These are phyloP conservation scores for Campoletis sonorensis DNA, from an alignment of 1,140 invertebrate species.

Conservation along the genomic window DNA sequence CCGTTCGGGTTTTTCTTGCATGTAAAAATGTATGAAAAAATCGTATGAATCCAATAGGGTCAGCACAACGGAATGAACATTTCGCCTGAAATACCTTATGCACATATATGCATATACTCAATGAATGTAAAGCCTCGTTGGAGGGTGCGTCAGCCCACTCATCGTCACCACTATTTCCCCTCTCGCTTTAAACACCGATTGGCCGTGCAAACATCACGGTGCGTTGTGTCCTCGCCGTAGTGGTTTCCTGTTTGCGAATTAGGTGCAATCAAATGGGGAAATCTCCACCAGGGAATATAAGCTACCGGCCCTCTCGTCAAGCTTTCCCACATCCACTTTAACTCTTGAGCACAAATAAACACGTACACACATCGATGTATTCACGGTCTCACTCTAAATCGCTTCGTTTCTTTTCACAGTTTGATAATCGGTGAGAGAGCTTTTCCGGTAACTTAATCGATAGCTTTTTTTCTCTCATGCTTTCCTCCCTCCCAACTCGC, in stretches of 20 bases:
- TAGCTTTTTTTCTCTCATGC: not conserved
- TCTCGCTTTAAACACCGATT: slow-evolving; percentile 51
- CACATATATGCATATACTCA: not conserved
- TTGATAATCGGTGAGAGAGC: not conserved
- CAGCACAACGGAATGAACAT: too few relatives aligned
- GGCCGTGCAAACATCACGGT: slow-evolving; percentile 55
- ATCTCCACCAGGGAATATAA: slow-evolving; percentile 64
- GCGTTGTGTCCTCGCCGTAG: slow-evolving; percentile 47
- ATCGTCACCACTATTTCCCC: not conserved
- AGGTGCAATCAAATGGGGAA: slow-evolving; percentile 70
- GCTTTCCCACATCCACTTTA: slow-evolving; percentile 5
- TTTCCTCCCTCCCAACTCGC: not conserved
- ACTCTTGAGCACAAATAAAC: not conserved
- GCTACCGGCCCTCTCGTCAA: not conserved
- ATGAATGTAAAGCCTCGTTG: not conserved
- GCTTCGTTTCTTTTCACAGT: not conserved
- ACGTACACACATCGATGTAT: not conserved
- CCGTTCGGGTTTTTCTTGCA: too few relatives aligned
- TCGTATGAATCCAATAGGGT: too few relatives aligned
- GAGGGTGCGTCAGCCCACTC: not conserved
- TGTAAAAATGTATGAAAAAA: too few relatives aligned
- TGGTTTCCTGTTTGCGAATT: slow-evolving; percentile 66
- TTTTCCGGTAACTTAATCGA: slow-evolving; percentile 20
- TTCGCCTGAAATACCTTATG: too few relatives aligned
- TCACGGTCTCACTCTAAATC: not conserved